Percentiles rank a stretch among this genome's conserved stretches.
Conservation (phyloP, 2,113 vertebrate species). For the Castor canadensis region DNA sequence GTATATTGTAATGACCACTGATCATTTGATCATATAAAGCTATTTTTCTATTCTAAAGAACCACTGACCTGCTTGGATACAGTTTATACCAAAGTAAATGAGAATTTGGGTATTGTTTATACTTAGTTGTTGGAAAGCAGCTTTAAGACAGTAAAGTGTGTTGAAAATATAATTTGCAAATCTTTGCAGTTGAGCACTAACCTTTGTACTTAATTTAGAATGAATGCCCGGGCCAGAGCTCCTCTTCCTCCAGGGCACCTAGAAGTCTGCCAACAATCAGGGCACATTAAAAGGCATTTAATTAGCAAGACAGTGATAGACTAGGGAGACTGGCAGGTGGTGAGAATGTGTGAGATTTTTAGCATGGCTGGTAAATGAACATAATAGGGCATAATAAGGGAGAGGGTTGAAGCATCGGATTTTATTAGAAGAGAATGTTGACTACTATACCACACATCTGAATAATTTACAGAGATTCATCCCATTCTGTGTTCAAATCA, state of each 20-base stretch:
- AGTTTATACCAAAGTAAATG: constrained; percentile 37
- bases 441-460: not conserved
- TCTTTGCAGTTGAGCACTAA: constrained; percentile 39
- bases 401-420: not conserved
- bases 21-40: constrained; percentile 30
- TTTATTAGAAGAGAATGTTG: constrained; percentile 38
- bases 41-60: constrained; percentile 20
- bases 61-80: not conserved
- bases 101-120: constrained; percentile 25
- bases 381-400: not conserved
- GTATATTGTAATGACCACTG: not conserved
- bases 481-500: not conserved
- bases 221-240: constrained; percentile 46
- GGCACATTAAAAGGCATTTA: constrained; percentile 33
- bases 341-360: not conserved
- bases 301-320: not conserved
- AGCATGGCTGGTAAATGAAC: not conserved
- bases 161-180: constrained; percentile 68
- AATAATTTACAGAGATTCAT: not conserved
- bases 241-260: constrained; percentile 56
- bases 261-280: constrained; percentile 46
- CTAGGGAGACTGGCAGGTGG: not conserved
- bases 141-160: constrained; percentile 26
- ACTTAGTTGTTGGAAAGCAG: constrained; percentile 28
- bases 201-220: constrained; percentile 69